Conservation (phyloP, 1,140 invertebrate genomes). For the Oryzaephilus surinamensis region DNA sequence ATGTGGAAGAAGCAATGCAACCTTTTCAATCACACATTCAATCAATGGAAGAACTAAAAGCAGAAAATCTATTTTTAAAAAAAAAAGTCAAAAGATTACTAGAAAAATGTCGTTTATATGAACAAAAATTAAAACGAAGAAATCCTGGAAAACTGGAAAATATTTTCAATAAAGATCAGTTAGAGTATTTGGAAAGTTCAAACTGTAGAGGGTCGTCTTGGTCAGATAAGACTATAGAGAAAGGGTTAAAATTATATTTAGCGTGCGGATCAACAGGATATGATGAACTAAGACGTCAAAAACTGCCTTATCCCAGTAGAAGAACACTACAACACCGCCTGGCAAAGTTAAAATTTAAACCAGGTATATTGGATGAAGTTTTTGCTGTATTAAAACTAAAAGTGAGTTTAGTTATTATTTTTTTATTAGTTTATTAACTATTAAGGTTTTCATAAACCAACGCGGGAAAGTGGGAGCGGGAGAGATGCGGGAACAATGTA, state of each 20-base stretch:
- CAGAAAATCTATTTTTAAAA: neutral
- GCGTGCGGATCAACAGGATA: constrained; percentile 10
- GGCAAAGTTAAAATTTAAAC: constrained; percentile 7
- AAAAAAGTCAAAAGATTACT: neutral
- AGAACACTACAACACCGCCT: constrained; percentile 11
- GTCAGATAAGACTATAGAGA: constrained; percentile 7
- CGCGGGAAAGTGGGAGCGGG: no score
- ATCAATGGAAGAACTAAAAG: no score
- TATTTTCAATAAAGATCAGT: constrained; percentile 6
- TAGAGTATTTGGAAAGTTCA: constrained; percentile 2
- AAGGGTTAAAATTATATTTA: constrained; percentile 9
- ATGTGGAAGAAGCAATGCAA: neutral
- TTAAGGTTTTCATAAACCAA: no score
- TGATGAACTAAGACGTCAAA: constrained; percentile 9
- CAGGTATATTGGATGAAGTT: constrained; percentile 11
- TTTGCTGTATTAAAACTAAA: constrained; percentile 5
- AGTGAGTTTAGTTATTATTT: no score
- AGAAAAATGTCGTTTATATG: constrained; percentile 1
- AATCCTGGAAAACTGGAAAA: constrained; percentile 1
- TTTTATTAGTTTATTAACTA: no score
- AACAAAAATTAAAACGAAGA: neutral
- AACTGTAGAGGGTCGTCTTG: constrained; percentile 1
- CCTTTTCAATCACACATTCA: no score
- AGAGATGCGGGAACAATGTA: no score
- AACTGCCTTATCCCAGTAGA: constrained; percentile 8